Evolutionary conservation across 2,888 invertebrate genomes (phyloP), one percentile per base, ranked within the genome.

Genomic region (Phaonia tiefii): DNA sequence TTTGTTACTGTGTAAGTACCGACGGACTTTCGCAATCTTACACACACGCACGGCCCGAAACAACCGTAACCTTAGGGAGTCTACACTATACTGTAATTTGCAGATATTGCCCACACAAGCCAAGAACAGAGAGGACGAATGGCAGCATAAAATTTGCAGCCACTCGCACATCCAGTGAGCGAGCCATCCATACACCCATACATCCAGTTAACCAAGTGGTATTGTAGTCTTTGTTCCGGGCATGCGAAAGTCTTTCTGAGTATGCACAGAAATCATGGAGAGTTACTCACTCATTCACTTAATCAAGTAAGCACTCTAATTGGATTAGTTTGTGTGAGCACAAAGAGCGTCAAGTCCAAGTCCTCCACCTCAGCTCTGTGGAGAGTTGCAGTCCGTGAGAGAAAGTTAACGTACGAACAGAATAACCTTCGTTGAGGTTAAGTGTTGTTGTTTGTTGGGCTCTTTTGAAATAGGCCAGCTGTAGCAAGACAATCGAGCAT

Each of bases 31-130:
- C 22, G 60, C 72, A 78, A 81, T 75, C 63, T 80, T 83, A 79
- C 51, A 78, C 83, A 84, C 83, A 84, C 84, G 84, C 84, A 85
- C 84, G 42, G 56, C 69, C 75, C 74, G 70, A 56, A 78, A 84
- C 87, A 84, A 87, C 87, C 87, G 86, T 86, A 86, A 86, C 86
- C 86, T 86, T 84, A 84, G 86, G 86, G 84, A 87, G 87, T 87
- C 86, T 86, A 87, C 86, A 86, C 86, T 86, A 85, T 87, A 87
- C 87, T 87, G 86, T 85, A 85, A 85, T 86, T 86, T 87, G 86
- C 85, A 86, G 86, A 84, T 83, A 80, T 79, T 83, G 83, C 83
- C 85, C 83, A 84, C 84, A 84, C 73, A 80, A 80, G 71, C 81
- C 79, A 74, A 83, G 70, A 69, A 78, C 66, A 74, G 71, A 78